Evolutionary conservation across 2,888 invertebrate species (phyloP), one percentile per base, ranked within the genome.

Genomic region (Drosophila picticornis): DNA sequence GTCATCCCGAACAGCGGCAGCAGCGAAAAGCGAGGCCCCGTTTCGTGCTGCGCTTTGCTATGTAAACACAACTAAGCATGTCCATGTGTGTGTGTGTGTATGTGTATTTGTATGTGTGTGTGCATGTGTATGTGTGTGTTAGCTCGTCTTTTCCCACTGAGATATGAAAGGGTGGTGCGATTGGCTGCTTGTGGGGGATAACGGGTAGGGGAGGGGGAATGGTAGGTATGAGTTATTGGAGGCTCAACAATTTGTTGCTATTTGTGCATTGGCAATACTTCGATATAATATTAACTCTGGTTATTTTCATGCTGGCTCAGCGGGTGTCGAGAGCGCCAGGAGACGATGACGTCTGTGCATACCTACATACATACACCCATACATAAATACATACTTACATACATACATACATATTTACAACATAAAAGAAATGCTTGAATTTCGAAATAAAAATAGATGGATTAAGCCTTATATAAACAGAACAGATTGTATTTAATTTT

Each of bases 11-110:
- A 61, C 70, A 46, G 50, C 71, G 61, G 55, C 58, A 72, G 66
- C 58, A 57, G 69, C 75, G 69, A 83, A 75, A 77, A 72, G 60
- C 34, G 58, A 83, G 84, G 84, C 84, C 84, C 84, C 84, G 84
- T 77, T 90, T 88, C 88, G 77, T 80, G 69, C 27, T 61, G 71
- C 74, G 80, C 83, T 88, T 82, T 90, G 86, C 83, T 90, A 82
- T 84, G 77, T 90, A 88, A 90, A 80, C 90, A 81, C 40, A 64
- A 65, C 83, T 75, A 82, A 85, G 59, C 80, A 75, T 77, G 58
- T 72, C 52, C 64, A 46, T 48, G 61, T 74, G 32, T 53, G 40
- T 38, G 56, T 38, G 60, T 36, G 36, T 43, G 38, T 34, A 31
- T 55, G 58, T 36, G 51, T 34, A 62, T n/a, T 22, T 40, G 56